Evolutionary conservation across 2,797 vertebrate species (phyloP), one percentile per base, ranked within the genome.

Genomic region (Glossophaga mutica): DNA sequence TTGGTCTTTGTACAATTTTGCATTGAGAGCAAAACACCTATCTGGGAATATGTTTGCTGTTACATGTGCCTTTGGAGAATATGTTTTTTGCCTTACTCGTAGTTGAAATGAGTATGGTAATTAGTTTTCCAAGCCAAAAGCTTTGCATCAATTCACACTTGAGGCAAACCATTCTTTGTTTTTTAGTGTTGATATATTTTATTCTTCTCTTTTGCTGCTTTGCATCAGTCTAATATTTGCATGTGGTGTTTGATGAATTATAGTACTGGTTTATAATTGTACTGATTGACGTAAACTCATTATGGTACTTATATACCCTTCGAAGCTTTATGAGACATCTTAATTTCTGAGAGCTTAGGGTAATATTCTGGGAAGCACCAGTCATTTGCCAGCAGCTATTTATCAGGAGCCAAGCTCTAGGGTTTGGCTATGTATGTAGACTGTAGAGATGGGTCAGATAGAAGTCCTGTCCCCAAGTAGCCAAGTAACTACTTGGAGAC

Each of bases 71-170:
- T 96, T 94, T 62, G 76, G 90, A 96, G 78, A 93, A 91, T 95
- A 77, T 90, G 50, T 34, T 70, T 87, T 96, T 93, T 92, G 32
- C 77, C 42, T 88, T 44, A 71, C 55, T 94, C 46, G 19, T 73
- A 29, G 65, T 65, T 93, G 87, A 83, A 97, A 88, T 37, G 78
- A 96, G 26, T 76, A 55, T 68, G 34, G 5, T 96, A 84, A 79
- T 96, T 34, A 81, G 55, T 87, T 97, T 97, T 92, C 81, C 77
- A 94, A 96, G 86, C 77, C 48, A 59, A 76, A 83, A 76, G 6
- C 57, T 92, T 86, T 71, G 26, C n/a, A 70, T 76, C 77, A 74
- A 12, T 89, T 96, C 48, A 73, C 37, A 87, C 77, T 82, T 65
- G 55, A 81, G 65, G 74, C 48, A 92, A 94, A 55, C 48, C 67